Percentiles rank a stretch among this genome's conserved stretches.
phyloP scores from a whole-genome alignment of 2,797 vertebrate species.

The Vultur gryphus region DNA sequence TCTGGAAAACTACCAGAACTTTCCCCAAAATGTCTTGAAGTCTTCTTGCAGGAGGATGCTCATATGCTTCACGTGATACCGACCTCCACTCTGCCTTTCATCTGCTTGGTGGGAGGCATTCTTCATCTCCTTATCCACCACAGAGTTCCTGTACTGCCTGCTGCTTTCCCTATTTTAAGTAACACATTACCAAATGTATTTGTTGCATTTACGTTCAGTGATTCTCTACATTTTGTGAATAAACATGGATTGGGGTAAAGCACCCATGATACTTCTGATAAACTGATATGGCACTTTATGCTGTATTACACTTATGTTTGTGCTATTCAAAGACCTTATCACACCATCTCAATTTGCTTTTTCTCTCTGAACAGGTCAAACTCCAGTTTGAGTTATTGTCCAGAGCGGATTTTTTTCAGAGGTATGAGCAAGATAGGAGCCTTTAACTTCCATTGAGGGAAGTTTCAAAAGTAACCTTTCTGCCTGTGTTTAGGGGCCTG shows the following conservation, averaged over 20 bases:
- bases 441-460: background rate
- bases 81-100: background rate
- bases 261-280: background rate
- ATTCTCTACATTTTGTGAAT: background rate
- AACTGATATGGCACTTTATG: background rate
- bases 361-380: background rate
- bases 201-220: background rate
- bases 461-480: background rate
- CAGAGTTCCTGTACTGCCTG: background rate
- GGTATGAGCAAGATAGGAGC: background rate
- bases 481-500: background rate
- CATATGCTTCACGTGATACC: background rate
- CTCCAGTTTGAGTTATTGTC: background rate
- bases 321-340: background rate
- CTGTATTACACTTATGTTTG: rapidly evolving
- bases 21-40: background rate
- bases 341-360: background rate
- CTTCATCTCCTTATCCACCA: background rate
- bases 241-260: background rate
- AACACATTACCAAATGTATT: background rate
- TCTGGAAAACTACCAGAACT: background rate
- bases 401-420: background rate
- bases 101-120: background rate
- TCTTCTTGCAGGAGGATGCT: background rate
- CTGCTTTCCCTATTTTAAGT: background rate